A percentile compares a stretch with the other conserved stretches of the same genome.
phyloP scores from a whole-genome alignment of 2,113 vertebrate genomes.

The Egretta garzetta region DNA sequence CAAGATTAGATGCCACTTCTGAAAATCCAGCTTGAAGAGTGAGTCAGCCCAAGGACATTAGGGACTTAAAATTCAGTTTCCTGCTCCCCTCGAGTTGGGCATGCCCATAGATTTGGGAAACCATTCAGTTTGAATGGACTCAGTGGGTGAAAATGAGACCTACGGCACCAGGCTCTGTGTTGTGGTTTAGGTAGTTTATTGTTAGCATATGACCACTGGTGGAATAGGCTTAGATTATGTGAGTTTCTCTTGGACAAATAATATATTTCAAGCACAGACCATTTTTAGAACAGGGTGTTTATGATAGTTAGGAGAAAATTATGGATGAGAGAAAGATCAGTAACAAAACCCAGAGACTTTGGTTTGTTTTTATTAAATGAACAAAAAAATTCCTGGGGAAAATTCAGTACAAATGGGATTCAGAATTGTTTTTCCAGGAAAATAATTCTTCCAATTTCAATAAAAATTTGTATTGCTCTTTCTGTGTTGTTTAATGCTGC shows the following conservation, averaged over 20 bases:
- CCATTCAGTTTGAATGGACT: background rate
- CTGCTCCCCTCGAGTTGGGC: background rate
- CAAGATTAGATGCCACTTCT: background rate
- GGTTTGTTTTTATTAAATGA: background rate
- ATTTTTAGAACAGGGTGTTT: background rate
- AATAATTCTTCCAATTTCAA: background rate
- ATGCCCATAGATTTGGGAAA: background rate
- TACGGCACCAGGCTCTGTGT: background rate
- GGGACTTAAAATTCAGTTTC: background rate
- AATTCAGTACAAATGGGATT: background rate
- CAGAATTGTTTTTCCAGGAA: background rate
- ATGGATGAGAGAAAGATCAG: background rate
- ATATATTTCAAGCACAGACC: background rate
- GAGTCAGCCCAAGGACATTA: background rate
- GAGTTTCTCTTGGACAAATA: background rate
- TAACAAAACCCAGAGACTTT: background rate
- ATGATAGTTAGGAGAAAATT: background rate
- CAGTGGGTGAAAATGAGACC: background rate
- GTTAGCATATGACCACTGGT: background rate
- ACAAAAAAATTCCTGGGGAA: background rate
- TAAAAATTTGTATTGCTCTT: background rate
- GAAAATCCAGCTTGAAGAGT: background rate
- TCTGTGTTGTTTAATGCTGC: background rate
- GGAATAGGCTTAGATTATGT: background rate
- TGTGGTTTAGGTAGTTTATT: background rate